Base-by-base conservation (phyloP, 1,140 invertebrate species). In the Monochamus saltuarius region DNA sequence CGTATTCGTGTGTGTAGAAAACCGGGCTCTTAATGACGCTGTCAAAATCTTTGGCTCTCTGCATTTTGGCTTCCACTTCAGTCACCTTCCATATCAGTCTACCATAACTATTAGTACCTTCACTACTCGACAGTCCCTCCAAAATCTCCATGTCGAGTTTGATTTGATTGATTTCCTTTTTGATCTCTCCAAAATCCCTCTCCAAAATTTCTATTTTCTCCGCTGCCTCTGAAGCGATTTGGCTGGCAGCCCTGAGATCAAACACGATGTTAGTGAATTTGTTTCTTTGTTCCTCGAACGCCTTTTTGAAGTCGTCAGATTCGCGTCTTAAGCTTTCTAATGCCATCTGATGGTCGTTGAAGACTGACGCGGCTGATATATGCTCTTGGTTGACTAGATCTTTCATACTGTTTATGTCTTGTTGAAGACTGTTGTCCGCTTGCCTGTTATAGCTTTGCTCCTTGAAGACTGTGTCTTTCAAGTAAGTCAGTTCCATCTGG, bases 31-130 rank as follows among this genome's bases (percentile, higher is more conserved):
- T 81, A 1, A 88, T 62, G 0, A 83, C 79, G 0, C 77, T 76
- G 46, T 85, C 81, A n/a, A 80, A 84, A 29, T 85, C 82, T 59
- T 84, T 86, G 0, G 87, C 84, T 14, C 84, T 83, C 29, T 82
- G 82, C 77, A 90, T 80, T 64, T 87, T 84, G 10, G 82, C 76
- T 1, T 80, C 73, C 62, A 85, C 87, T 49, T 84, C 79, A 61
- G 84, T 82, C 59, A 90, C 86, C 64, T 83, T 79, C 87, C 87
- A 90, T 34, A 89, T 77, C 6, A 89, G 70, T 35, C 84, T 81
- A 8, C 87, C 87, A 82, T 58, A 62, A 37, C 13, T 45, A 19
- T 13, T 7, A 4, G n/a, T 53, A 22, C 36, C 13, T 29, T 50
- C 51, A 42, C 39, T 56, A 42, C 39, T 22, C n/a, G 35, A 47